A percentile compares a stretch with the other conserved stretches of the same genome.
phyloP scores from a whole-genome alignment of 2,113 vertebrate species.

The Malurus melanocephalus region DNA sequence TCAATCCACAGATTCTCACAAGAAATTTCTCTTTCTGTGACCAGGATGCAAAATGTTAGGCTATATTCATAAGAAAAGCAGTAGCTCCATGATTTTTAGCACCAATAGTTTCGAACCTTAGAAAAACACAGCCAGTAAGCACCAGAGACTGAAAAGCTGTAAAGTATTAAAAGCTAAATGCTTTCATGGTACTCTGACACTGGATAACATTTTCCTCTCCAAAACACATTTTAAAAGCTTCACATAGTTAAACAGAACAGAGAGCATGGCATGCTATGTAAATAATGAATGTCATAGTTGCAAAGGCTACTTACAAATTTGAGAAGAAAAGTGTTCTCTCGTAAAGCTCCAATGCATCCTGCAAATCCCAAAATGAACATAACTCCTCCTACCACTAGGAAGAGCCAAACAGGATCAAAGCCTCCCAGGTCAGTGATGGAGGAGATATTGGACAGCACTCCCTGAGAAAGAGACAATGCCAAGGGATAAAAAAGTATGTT shows the following conservation, averaged over 20 bases:
- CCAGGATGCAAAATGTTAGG: neutral
- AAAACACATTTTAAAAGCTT: neutral
- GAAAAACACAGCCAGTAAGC: neutral
- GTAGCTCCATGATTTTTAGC: neutral
- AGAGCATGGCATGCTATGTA: neutral
- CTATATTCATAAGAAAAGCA: neutral
- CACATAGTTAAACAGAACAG: neutral
- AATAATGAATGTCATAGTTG: neutral
- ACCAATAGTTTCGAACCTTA: neutral
- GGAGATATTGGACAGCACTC: slow-evolving; percentile 96
- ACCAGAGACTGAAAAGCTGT: neutral
- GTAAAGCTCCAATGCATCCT: slow-evolving; percentile 93
- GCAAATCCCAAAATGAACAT: slow-evolving; percentile 98
- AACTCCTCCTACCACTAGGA: slow-evolving; percentile 94
- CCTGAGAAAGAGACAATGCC: slow-evolving; percentile 68
- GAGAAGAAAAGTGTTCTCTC: slow-evolving; percentile 95
- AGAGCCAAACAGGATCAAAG: slow-evolving; percentile 97
- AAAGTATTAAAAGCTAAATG: neutral
- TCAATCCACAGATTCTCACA: neutral
- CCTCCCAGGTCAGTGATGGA: slow-evolving; percentile 96
- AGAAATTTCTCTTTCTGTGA: neutral
- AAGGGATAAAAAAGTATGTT: neutral
- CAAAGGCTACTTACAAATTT: slow-evolving; percentile 88
- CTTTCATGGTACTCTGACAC: neutral
- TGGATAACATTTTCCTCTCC: neutral